Evolutionary conservation across 1,140 invertebrate genomes (phyloP).

Genomic region (Aradophagus sp.): DNA sequence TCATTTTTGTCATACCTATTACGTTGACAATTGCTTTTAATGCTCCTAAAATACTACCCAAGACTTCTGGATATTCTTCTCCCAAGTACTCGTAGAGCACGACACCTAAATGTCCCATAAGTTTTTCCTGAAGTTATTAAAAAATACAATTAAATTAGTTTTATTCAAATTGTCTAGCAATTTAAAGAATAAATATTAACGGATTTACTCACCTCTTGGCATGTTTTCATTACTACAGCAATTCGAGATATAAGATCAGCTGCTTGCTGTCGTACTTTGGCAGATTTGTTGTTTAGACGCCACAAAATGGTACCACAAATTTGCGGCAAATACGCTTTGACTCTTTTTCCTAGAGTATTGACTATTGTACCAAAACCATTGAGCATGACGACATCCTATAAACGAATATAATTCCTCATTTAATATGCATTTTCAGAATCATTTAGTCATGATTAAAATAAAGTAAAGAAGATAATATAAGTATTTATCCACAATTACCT

Average conservation of each 20-base stretch:
- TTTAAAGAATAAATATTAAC: too few relatives aligned
- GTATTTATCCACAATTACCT: conserved; percentile 76
- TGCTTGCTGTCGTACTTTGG: conserved; percentile 99
- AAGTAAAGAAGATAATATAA: too few relatives aligned
- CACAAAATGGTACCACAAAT: conserved; percentile 99
- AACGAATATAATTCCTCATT: conserved; percentile 19
- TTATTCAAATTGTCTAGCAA: too few relatives aligned
- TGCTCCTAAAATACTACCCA: conserved; percentile 98
- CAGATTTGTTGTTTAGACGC: conserved; percentile 99
- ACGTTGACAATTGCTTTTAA: conserved; percentile 99
- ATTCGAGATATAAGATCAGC: conserved; percentile 99
- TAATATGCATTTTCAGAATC: background rate
- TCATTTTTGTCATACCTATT: conserved; percentile 99
- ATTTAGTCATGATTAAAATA: too few relatives aligned
- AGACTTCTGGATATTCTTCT: conserved; percentile 99
- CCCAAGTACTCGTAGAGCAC: conserved; percentile 99
- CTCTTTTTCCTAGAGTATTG: conserved; percentile 96
- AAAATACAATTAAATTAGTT: conserved; percentile 17
- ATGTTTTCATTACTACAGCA: conserved; percentile 99
- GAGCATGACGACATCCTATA: conserved; percentile 98
- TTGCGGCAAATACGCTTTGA: conserved; percentile 98
- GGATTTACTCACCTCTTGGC: conserved; percentile 85
- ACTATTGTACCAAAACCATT: conserved; percentile 99
- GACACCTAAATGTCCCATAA: conserved; percentile 99
- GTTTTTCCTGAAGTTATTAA: conserved; percentile 85